A percentile compares a stretch with the other conserved stretches of the same genome.
Conservation (phyloP, 2,888 invertebrate species). For the Furcula furcula region DNA sequence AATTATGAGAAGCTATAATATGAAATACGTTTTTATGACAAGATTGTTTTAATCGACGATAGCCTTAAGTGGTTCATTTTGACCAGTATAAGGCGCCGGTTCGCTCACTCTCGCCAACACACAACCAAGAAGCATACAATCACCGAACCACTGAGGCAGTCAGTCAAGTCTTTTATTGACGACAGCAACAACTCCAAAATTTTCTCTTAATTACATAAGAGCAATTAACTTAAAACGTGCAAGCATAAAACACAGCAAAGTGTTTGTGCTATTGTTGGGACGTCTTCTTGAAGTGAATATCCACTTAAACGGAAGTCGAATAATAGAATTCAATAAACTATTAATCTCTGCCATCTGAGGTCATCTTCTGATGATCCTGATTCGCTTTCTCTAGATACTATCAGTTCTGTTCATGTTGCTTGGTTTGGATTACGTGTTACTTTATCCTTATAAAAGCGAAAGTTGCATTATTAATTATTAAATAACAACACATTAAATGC, state of each 20-base stretch:
- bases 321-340: not conserved
- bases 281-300: not conserved
- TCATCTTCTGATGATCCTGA: slow-evolving; percentile 11
- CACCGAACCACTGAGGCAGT: too few relatives aligned
- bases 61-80: too few relatives aligned
- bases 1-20: too few relatives aligned
- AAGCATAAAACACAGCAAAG: not conserved
- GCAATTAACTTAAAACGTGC: not conserved
- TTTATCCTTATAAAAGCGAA: slow-evolving; percentile 2
- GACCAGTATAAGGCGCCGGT: too few relatives aligned
- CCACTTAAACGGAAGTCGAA: slow-evolving; percentile 1
- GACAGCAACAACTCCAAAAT: not conserved
- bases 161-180: too few relatives aligned
- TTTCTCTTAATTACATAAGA: not conserved
- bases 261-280: not conserved
- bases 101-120: too few relatives aligned
- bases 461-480: not conserved
- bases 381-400: slow-evolving; percentile 16
- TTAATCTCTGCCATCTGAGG: slow-evolving; percentile 6
- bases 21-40: too few relatives aligned
- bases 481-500: too few relatives aligned
- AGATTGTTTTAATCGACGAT: too few relatives aligned
- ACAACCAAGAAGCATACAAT: too few relatives aligned
- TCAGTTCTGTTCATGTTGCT: slow-evolving; percentile 1
- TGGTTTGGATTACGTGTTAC: slow-evolving; percentile 4